These are phyloP conservation scores for Sapajus apella DNA, from an alignment of 2,113 vertebrate species.

Conservation along the genomic window DNA sequence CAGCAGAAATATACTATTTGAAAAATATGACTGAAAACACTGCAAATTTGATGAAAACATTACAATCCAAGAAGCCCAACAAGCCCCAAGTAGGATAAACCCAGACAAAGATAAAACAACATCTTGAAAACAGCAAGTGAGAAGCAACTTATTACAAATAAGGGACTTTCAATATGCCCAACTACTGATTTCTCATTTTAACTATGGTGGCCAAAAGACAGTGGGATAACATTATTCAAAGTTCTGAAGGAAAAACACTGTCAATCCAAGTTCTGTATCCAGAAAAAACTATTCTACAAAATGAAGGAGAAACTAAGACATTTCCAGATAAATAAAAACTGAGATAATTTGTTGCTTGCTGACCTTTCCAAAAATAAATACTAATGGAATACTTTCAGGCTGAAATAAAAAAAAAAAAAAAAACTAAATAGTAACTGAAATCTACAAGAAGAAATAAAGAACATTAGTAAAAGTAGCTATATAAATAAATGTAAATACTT, in stretches of 20 bases:
- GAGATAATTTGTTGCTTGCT: too few relatives aligned
- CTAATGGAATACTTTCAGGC: not conserved
- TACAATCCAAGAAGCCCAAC: too few relatives aligned
- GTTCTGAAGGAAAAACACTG: not conserved
- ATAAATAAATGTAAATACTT: not conserved
- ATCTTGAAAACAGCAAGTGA: not conserved
- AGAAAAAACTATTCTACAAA: not conserved
- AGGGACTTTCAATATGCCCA: not conserved
- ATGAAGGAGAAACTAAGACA: not conserved
- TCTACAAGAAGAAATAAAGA: not conserved
- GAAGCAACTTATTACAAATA: not conserved
- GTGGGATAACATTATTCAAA: not conserved
- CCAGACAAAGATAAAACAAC: not conserved
- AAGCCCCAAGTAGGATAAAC: not conserved
- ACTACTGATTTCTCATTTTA: not conserved
- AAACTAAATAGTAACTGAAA: not conserved
- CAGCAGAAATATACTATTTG: not conserved
- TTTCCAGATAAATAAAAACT: too few relatives aligned
- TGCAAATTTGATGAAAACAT: too few relatives aligned
- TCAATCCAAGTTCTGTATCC: not conserved
- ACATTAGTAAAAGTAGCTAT: not conserved
- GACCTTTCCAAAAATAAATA: not conserved
- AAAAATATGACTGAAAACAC: not conserved
- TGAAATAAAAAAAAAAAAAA: not conserved
- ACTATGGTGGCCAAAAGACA: not conserved